Base-by-base conservation (phyloP, 2,888 invertebrate genomes). In the Morpho achilles region DNA sequence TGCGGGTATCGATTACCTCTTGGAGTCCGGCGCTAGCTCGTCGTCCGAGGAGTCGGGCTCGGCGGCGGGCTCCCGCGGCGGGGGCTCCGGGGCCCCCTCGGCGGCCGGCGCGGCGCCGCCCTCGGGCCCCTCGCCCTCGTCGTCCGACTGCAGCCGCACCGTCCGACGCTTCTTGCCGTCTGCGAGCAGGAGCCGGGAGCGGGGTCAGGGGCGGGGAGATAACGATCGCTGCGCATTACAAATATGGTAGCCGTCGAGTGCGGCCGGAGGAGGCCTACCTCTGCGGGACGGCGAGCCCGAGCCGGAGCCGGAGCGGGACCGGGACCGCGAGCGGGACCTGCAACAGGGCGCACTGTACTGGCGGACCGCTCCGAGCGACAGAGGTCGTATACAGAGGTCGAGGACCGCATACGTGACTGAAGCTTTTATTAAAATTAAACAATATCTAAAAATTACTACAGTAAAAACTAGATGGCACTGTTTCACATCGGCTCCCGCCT, bases 41-140 rank as follows among this genome's bases (percentile, higher is more conserved):
- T 93, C 87, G 60, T 92, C 93, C 2, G 92, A 93, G 73, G 94
- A 94, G 69, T 93, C 94, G 60, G 93, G 93, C 1, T 91, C 91
- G 53, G 85, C 89, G 32, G 87, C 86, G 1, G 75, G 70, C n/a
- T 64, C 62, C 65, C 67, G 41, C 64, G 67, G 77, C 79, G 48
- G 73, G 79, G 71, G 73, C 46, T 67, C 76, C n/a, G 93, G 93
- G 0, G 91, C 91, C 54, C 86, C 0, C 76, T 86, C 63, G 74
- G 70, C 10, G 59, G 65, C 47, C 90, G 92, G 7, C 91, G 89
- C 65, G 85, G 91, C 43, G 85, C 88, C 84, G 41, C 76, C 79
- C 40, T 54, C 59, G 50, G 53, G 49, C 43, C 67, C 79, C 76
- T 60, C 73, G 67, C 82, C 91, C 65, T 91, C 92, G 57, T 91